A percentile compares a stretch with the other conserved stretches of the same genome.
Evolutionary conservation across 2,888 invertebrate species (phyloP).

Genomic region (Stramonita haemastoma): DNA sequence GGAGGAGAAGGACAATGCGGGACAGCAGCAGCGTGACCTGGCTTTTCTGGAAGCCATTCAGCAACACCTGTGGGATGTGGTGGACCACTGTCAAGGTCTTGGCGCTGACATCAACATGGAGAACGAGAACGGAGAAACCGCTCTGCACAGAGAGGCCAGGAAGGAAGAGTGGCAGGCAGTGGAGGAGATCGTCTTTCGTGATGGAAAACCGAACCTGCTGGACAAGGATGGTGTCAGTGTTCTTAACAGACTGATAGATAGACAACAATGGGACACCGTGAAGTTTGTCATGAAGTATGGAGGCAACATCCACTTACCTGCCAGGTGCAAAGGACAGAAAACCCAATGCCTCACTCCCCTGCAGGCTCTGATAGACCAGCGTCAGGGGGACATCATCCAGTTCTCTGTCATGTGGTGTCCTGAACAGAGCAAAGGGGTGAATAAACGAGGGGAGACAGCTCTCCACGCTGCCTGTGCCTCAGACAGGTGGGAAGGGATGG

Average conservation of each 20-base stretch:
- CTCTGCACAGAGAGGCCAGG: not conserved
- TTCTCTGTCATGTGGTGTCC: not conserved
- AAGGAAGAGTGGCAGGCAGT: not conserved
- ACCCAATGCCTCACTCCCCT: too few species aligned
- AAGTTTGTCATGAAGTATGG: constrained; percentile 2
- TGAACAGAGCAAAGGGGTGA: not conserved
- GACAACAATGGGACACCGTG: not conserved
- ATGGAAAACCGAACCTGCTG: not conserved
- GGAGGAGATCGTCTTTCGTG: not conserved
- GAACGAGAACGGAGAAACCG: constrained; percentile 11
- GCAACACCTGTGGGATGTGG: constrained; percentile 24
- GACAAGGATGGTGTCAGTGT: not conserved
- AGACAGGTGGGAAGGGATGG: constrained; percentile 4
- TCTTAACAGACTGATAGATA: not conserved
- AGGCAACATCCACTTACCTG: not conserved
- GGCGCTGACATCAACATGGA: constrained; percentile 14
- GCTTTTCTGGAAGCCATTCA: constrained; percentile 7
- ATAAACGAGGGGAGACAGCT: not conserved
- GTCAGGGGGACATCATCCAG: not conserved
- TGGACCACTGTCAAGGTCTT: not conserved
- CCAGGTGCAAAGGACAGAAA: too few species aligned
- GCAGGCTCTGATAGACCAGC: not conserved
- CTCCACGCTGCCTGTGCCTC: constrained; percentile 18
- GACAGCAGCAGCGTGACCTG: not conserved
- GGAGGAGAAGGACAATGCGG: not conserved